Evolutionary conservation across 2,113 vertebrate species (phyloP).

Genomic region (Grantiella picta): DNA sequence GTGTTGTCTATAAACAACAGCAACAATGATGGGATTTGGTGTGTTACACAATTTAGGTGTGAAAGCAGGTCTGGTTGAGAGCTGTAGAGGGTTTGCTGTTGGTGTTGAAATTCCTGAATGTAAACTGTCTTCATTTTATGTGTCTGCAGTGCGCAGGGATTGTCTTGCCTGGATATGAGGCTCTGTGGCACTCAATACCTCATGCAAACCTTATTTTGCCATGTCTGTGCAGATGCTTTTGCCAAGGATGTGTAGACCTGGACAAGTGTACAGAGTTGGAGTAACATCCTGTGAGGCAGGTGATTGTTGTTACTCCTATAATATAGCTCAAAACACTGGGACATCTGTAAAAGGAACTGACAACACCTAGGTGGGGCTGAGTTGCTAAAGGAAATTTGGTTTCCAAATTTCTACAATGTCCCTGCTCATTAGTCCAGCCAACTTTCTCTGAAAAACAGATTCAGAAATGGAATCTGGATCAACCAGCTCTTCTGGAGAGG

Average conservation of each 20-base stretch:
- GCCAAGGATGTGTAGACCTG: not conserved
- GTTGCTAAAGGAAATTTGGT: not conserved
- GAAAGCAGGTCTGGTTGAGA: not conserved
- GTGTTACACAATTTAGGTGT: not conserved
- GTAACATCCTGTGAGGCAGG: not conserved
- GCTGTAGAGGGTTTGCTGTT: not conserved
- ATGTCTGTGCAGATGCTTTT: not conserved
- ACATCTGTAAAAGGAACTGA: not conserved
- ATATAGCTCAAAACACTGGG: not conserved
- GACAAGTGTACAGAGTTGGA: not conserved
- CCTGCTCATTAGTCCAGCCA: not conserved
- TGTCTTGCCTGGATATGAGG: not conserved
- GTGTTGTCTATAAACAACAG: not conserved
- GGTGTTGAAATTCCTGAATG: not conserved
- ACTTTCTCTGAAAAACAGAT: not conserved
- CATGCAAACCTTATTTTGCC: not conserved
- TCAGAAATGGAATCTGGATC: not conserved
- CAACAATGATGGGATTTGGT: not conserved
- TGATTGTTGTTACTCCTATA: not conserved
- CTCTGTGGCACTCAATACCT: not conserved
- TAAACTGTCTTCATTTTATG: not conserved
- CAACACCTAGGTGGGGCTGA: not conserved
- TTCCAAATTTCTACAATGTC: not conserved
- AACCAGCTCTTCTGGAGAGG: accelerated
- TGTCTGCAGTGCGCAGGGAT: not conserved